Base-by-base conservation (phyloP, 2,888 invertebrate species). In the Sarcophaga rosellei region DNA sequence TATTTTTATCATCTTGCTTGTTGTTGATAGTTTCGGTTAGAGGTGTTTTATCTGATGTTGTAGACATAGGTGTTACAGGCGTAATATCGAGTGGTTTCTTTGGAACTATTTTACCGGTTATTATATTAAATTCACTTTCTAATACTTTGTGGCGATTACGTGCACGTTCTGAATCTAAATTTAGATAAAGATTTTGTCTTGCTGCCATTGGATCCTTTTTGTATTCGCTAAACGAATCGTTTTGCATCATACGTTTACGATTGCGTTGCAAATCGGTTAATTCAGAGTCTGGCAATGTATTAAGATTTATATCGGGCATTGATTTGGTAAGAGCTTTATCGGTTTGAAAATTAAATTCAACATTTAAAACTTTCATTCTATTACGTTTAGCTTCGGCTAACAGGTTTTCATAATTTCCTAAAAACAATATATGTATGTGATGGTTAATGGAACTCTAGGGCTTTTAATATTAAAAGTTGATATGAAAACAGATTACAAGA, bases 321-420 rank as follows among this genome's bases (percentile, higher is more conserved):
- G 82, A 85, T 73, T 68, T 82, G n/a, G 78, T 75, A 15, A 75
- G 80, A 6, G 69, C 23, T 17, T 59, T 79, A 35, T 76, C 69
- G 5, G 44, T 66, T 59, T 63, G 85, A 3, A 94, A 91, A 76
- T 94, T 95, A 87, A 94, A 95, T 90, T 96, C 96, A 0, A 95
- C 94, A 4, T 94, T 94, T 80, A 96, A 90, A 1, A 96, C 94
- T 91, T 94, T 95, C 23, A 95, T 90, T 91, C 95, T 95, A 89
- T 96, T 96, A 73, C 93, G 91, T 86, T 95, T 92, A 0, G 95
- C 95, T 80, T 95, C 95, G 17, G 94, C 95, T 81, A 95, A 81
- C n/a, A 83, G 15, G 53, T 59, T 83, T 76, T 77, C 77, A 59
- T 62, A 72, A 59, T 86, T 75, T 12, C 25, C 86, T 86, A 25